phyloP scores from a whole-genome alignment of 1,140 invertebrate genomes.

The Drosophila nikananu region DNA sequence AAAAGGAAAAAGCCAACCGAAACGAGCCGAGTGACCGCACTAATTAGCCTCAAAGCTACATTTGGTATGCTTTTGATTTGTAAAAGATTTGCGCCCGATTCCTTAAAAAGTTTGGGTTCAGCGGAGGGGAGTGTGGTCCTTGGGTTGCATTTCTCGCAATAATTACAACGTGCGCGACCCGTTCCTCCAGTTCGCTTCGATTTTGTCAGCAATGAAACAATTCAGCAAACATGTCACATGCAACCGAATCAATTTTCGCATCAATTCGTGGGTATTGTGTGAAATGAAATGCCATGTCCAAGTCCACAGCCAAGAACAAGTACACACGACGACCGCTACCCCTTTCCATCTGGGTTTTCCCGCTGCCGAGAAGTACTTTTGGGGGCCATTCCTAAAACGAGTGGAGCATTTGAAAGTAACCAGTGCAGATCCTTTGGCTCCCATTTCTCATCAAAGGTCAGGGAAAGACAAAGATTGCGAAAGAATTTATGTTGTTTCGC shows the following conservation, averaged over 20 bases:
- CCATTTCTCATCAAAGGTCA: slow-evolving; percentile 63
- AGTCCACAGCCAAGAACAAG: slow-evolving; percentile 10
- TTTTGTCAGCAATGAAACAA: slow-evolving; percentile 61
- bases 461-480: slow-evolving; percentile 47
- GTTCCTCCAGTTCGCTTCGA: neutral
- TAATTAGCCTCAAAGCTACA: slow-evolving; percentile 81
- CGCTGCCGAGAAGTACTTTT: slow-evolving; percentile 8
- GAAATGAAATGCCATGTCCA: slow-evolving; percentile 65
- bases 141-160: slow-evolving; percentile 48
- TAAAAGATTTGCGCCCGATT: slow-evolving; percentile 73
- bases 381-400: slow-evolving; percentile 37
- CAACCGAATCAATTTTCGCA: slow-evolving; percentile 81
- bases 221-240: slow-evolving; percentile 81
- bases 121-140: neutral
- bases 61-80: slow-evolving; percentile 82
- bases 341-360: slow-evolving; percentile 2
- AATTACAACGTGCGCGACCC: slow-evolving; percentile 52
- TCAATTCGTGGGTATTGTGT: slow-evolving; percentile 75
- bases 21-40: slow-evolving; percentile 71
- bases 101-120: slow-evolving; percentile 28
- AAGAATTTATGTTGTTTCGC: slow-evolving; percentile 43
- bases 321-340: slow-evolving; percentile 9
- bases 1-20: slow-evolving; percentile 19
- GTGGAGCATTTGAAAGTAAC: slow-evolving; percentile 69
- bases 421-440: slow-evolving; percentile 36